Base-by-base conservation (phyloP, 1,140 invertebrate genomes). In the Aphelenchoides fujianensis region DNA sequence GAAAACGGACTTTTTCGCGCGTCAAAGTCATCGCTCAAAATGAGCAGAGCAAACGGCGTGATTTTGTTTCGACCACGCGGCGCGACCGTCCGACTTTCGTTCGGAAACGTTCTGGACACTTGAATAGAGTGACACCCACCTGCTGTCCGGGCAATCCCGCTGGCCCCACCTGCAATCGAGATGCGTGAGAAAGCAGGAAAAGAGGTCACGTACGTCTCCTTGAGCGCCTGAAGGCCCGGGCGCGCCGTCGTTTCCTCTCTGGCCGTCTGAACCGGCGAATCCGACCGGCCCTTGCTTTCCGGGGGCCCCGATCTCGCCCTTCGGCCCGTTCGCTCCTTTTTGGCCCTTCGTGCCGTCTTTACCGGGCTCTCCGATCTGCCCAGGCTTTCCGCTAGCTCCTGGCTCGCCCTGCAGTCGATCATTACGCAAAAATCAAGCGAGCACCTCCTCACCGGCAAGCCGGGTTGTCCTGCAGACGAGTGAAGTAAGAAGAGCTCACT, bases 211-310 rank as follows among this genome's bases (percentile, higher is more conserved):
- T 16, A 48, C 41, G 41, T 68, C 57, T 2, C 63, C 64, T 64
- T 27, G 32, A 9, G 35, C 23, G 2, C 64, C 64, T 67, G 23
- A 28, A 2, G 64, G 37, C 9, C 64, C 64, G 12, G 41, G 41
- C 23, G 41, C 41, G 41, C 41, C 41, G 27, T 69, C 68, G 23
- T 62, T 64, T 16, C 68, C 68, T 30, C 68, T 54, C 16, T 69
- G 57, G 19, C 69, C 69, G 36, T 70, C 69, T 7, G 28, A 9
- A 1, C 69, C 69, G 23, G 69, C 35, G 34, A 61, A 70, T 69
- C 69, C 61, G 19, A 52, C 31, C 2, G 69, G 12, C 2, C 69
- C 69, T 66, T 68, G 54, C 32, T 70, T 35, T 0, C 69, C 69
- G 7, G 55, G 19, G 2, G 69, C 37, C 0, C 69, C 69, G 66